Evolutionary conservation across 1,140 invertebrate genomes (phyloP).

Genomic region (Tachypleus tridentatus): DNA sequence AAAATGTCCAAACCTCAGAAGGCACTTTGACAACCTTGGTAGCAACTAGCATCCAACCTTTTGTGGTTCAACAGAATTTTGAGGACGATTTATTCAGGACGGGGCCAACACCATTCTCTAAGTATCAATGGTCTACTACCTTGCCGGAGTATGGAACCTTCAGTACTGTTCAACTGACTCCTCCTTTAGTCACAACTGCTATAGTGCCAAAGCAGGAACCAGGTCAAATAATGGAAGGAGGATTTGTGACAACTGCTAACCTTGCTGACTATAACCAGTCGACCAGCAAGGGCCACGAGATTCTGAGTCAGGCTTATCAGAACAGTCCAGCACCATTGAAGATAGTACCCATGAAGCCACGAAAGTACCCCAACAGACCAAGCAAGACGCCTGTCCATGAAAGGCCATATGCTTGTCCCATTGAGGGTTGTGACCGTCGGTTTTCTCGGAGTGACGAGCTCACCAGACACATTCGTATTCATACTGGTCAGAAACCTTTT

Average conservation of each 20-base stretch:
- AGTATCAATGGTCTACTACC: constrained; percentile 46
- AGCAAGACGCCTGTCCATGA: constrained; percentile 97
- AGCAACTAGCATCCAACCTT: constrained; percentile 2
- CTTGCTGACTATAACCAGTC: constrained; percentile 85
- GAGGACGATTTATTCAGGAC: constrained; percentile 27
- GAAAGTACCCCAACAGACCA: constrained; percentile 91
- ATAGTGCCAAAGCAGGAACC: constrained; percentile 28
- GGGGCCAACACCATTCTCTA: constrained; percentile 35
- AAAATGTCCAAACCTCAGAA: constrained; percentile 20
- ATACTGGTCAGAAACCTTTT: constrained; percentile 98
- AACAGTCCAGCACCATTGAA: constrained; percentile 56
- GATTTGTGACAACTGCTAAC: constrained; percentile 1
- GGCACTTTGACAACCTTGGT: constrained; percentile 29
- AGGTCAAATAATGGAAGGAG: constrained; percentile 49
- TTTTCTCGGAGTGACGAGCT: constrained; percentile 97
- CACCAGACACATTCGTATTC: constrained; percentile 94
- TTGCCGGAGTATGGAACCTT: constrained; percentile 4
- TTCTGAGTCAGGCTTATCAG: constrained; percentile 57
- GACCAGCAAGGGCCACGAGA: constrained; percentile 89
- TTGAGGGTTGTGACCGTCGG: constrained; percentile 88
- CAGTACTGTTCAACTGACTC: constrained; percentile 24
- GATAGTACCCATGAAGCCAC: constrained; percentile 80
- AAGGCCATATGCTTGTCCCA: constrained; percentile 93
- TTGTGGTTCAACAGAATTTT: constrained; percentile 14
- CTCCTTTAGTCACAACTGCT: constrained; percentile 8